Evolutionary conservation across 2,888 invertebrate species (phyloP), one percentile per base, ranked within the genome.

Genomic region (Hymenopus coronatus): DNA sequence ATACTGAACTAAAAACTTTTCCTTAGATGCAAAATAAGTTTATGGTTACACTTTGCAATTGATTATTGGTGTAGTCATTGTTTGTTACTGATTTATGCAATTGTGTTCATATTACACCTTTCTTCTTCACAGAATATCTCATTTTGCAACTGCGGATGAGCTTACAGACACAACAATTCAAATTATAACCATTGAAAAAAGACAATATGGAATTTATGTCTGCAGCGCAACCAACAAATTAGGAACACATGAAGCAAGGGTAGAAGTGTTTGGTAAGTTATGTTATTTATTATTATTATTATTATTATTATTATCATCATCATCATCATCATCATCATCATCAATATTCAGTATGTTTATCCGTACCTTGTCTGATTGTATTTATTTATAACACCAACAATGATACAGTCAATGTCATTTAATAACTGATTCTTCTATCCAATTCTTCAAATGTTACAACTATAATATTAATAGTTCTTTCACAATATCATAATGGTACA

Each of bases 141-240:
- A 98, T 92, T 98, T 98, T 92, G 97, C 98, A 6, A 97, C 97
- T 0, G 97, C 98, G 0, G 98, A 98, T 92, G 98, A 98, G 92
- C 98, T 97, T 92, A 98, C 98, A 0, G 98, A 98, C 92, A 98
- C 98, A 0, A 98, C 98, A 0, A 94, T 98, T 33, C 95, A 98
- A 89, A 96, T 98, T 3, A 97, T 98, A 89, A 98, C 98, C 0
- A 97, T 98, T 88, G 98, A 98, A 93, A 98, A 98, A 92, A 94
- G 97, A 20, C 98, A 98, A 92, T 98, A 97, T 92, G 98, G 98
- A 0, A 94, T 95, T 91, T 98, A 98, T 93, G 95, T 96, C 0
- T 98, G 98, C 94, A 97, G 96, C 92, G 98, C 98, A 1, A 96
- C 96, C 90, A 98, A 98, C 93, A 98, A 98, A 91, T 94, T 98